A percentile compares a stretch with the other conserved stretches of the same genome.
Evolutionary conservation across 2,888 invertebrate species (phyloP).

Genomic region (Steromphala cineraria): DNA sequence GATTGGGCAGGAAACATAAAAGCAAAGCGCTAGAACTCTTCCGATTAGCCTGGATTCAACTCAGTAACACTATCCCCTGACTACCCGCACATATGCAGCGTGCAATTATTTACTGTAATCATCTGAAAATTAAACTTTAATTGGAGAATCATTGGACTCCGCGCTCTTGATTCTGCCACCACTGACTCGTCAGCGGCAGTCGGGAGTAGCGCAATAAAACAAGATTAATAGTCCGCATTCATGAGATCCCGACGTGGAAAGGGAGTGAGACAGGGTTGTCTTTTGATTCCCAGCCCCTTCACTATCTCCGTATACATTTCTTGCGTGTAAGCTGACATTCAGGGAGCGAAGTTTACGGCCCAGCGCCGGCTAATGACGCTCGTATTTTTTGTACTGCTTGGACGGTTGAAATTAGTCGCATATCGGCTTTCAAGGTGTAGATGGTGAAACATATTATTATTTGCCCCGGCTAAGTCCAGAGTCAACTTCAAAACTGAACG

Average conservation of each 20-base stretch:
- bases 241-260: neutral
- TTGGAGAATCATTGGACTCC: constrained; percentile 1
- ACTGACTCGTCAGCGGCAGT: neutral
- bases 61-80: neutral
- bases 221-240: constrained; percentile 10
- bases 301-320: neutral
- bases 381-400: constrained; percentile 31
- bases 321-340: constrained; percentile 9
- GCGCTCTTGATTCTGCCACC: neutral
- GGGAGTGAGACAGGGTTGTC: constrained; percentile 1
- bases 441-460: constrained; percentile 29
- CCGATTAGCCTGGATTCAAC: neutral
- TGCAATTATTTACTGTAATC: constrained; percentile 20
- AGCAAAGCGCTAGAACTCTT: neutral
- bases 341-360: neutral
- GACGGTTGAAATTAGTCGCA: constrained; percentile 28
- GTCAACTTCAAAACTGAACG: constrained; percentile 15
- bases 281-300: constrained; percentile 1
- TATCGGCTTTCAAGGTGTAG: constrained; percentile 33
- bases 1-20: constrained; percentile 16
- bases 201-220: neutral
- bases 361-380: constrained; percentile 27
- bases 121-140: constrained; percentile 21
- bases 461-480: constrained; percentile 22
- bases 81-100: constrained; percentile 6